These are phyloP conservation scores for Cheilosia vulpina DNA, from an alignment of 2,888 invertebrate genomes.

Conservation along the genomic window DNA sequence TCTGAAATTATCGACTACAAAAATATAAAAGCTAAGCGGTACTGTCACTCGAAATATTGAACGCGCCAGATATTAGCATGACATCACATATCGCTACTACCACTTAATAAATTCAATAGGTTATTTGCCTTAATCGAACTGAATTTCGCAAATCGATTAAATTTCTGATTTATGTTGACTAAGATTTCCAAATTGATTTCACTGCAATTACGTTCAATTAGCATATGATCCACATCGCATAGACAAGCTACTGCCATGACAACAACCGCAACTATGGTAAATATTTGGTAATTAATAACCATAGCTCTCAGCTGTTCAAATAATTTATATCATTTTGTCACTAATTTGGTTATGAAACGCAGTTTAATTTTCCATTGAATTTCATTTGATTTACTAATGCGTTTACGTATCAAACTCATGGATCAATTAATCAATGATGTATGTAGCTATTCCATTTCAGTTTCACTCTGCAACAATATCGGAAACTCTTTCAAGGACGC, in stretches of 20 bases:
- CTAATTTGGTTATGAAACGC: neutral
- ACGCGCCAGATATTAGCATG: too few relatives aligned
- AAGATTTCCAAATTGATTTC: neutral
- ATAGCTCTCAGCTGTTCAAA: neutral
- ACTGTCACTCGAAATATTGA: too few relatives aligned
- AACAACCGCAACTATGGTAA: neutral
- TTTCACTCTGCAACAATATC: neutral
- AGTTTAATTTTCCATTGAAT: neutral
- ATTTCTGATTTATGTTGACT: neutral
- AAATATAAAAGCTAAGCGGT: too few relatives aligned
- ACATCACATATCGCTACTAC: too few relatives aligned
- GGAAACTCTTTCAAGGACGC: neutral
- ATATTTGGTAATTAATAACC: neutral
- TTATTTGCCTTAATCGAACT: too few relatives aligned
- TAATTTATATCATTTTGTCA: constrained; percentile 6
- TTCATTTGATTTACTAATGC: neutral
- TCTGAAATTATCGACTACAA: too few relatives aligned
- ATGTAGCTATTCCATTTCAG: neutral
- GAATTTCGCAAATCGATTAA: neutral
- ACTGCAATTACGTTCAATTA: neutral
- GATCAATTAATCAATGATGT: too few relatives aligned
- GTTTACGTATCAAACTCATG: neutral
- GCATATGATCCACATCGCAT: neutral
- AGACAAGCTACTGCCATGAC: neutral
- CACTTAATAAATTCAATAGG: too few relatives aligned